Base-by-base conservation (phyloP, 37 sponge, comb jelly and placozoan species). In the Agelas oroides region DNA sequence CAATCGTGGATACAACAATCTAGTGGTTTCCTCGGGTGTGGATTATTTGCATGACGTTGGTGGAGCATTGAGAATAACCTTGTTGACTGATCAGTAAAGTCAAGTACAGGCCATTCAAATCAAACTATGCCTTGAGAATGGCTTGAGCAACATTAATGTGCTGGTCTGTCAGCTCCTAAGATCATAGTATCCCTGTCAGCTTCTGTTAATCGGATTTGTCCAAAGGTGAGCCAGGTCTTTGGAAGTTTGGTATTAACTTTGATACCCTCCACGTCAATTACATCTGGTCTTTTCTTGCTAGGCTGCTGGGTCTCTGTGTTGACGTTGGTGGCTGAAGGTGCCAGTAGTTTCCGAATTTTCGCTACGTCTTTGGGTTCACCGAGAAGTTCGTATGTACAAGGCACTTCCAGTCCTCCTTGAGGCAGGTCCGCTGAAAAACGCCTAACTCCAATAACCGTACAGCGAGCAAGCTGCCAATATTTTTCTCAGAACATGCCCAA, bases 141-240 rank as follows among this genome's bases (percentile, higher is more conserved):
- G 58, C 24, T 78, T 86, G 87, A 36, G 87, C 79, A 71, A 78
- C 78, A 52, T 65, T 71, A 33, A 86, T 86, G 56, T 86, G 72
- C 21, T 39, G 68, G 73, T 86, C 87, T 53, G 62, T 38, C 28
- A 86, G 57, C 21, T 32, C 86, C 78, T n/a, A 71, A 38, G 14
- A 62, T 65, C 11, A 82, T 71, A 39, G 71, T 82, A 58, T 58
- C 21, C 57, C 28, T 55, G 34, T 76, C 77, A 12, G 21, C 77
- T 59, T 35, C 21, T 28, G 77, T 46, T 5, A 72, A 27, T 40
- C 14, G 53, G 13, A 46, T 46, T 40, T 72, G 46, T 3, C 46
- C 8, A 3, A 46, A 8, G 3, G 46, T 12, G n/a, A n/a, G n/a
- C n/a, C n/a, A n/a, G n/a, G n/a, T n/a, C n/a, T n/a, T n/a, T n/a